Conservation (phyloP, 2,113 vertebrate genomes). For the Emydocephalus ijimae region DNA sequence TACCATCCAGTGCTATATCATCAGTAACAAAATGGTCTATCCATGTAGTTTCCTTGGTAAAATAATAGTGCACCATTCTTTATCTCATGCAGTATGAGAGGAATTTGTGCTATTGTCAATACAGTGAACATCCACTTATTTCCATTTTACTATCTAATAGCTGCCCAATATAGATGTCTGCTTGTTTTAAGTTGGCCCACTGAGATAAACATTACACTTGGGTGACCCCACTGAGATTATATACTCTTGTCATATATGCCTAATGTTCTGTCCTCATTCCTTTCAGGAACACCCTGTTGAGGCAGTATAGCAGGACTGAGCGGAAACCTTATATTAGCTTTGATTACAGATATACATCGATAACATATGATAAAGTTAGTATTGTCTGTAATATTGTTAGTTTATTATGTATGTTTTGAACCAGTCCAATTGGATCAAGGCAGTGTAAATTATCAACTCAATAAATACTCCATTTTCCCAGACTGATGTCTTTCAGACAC, state of each 20-base stretch:
- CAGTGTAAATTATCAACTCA: neutral
- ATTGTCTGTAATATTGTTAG: neutral
- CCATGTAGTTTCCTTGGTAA: neutral
- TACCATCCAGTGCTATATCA: neutral
- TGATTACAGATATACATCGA: neutral
- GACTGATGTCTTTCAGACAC: neutral
- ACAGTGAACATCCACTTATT: neutral
- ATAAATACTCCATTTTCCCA: neutral
- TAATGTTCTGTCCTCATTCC: neutral
- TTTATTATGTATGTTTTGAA: neutral
- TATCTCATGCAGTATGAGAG: neutral
- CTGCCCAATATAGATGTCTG: neutral
- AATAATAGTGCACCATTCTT: neutral
- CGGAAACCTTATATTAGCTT: neutral
- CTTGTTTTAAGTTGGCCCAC: neutral
- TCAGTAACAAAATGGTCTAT: neutral
- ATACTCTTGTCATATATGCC: neutral
- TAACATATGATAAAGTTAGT: neutral
- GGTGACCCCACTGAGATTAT: neutral
- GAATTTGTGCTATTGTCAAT: neutral
- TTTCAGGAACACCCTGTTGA: neutral
- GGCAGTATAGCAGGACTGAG: neutral
- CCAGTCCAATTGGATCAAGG: neutral
- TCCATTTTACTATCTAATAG: neutral
- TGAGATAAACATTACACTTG: neutral